Evolutionary conservation across 2,113 vertebrate species (phyloP), one percentile per base, ranked within the genome.

Genomic region (Mormyrus iriodes): DNA sequence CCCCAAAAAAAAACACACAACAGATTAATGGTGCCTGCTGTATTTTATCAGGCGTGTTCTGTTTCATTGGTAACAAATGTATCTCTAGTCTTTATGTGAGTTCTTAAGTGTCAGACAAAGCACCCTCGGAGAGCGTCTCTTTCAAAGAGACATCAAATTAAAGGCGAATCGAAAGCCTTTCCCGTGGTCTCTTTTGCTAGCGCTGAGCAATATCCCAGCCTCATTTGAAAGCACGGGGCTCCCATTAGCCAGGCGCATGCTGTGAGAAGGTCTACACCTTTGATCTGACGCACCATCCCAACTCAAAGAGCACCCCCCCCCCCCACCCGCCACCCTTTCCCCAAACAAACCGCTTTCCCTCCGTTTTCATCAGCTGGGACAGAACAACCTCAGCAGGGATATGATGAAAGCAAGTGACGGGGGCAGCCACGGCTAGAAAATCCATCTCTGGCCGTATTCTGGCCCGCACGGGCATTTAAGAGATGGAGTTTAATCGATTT

Each of bases 261-360:
- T 91, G 91, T 88, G 86, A 90, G 92, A 88, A 91, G 90, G 88
- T 91, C 89, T 2, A 21, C 27, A 17, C 27, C 90, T 94, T 93
- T 94, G 93, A 95, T 94, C 93, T 93, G 91, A 91, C 90, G 84
- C 92, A 91, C 65, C 61, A 92, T 91, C 92, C 93, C 93, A 88
- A 87, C 91, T 91, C 92, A 91, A 89, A 91, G 91, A 91, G 90
- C 93, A 90, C 93, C 90, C 88, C 88, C 91, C 89, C 92, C 92
- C 91, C 91, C 92, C n/a, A n/a, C 93, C 94, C 93, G 69, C 88
- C 90, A 90, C 85, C 90, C 91, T 19, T 49, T 46, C 44, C n/a
- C 24, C 27, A 51, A 79, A 53, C 73, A 69, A 88, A 83, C 85
- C 35, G 69, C 65, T 53, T 88, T 90, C 48, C 86, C 83, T 90